Evolutionary conservation across 2,888 invertebrate species (phyloP), one percentile per base, ranked within the genome.

Genomic region (Nephrotoma guestfalica): DNA sequence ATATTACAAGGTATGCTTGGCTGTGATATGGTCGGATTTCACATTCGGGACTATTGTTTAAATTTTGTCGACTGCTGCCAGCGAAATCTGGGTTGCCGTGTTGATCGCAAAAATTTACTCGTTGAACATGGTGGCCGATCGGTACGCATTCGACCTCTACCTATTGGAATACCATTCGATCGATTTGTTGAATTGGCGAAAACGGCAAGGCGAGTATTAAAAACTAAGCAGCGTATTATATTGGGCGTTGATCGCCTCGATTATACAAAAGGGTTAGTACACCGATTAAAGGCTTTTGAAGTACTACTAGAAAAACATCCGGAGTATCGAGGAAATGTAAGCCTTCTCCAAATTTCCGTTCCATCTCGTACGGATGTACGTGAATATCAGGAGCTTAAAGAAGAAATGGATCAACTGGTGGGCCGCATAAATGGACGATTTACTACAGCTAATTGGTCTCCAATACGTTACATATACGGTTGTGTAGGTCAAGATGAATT

Each of bases 11-110:
- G 98, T 88, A 96, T 98, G 93, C 93, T 98, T 86, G 96, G 96
- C 89, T 97, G 97, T 91, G 98, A 98, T 89, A 96, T 98, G 95
- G 97, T 98, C 84, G 97, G 97, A 57, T 97, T 97, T 90, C 97
- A 97, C 90, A 97, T 97, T 89, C 95, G 96, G 88, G 97, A 97
- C 90, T 97, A 97, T 90, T 97, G 97, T 89, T 91, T 97, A 87
- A 97, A 97, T 91, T 97, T 97, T 90, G 96, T 97, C 47, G 97
- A 97, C 90, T 97, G 97, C 90, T 97, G 97, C 90, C 97, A 97
- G 91, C 93, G 97, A 88, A 94, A 95, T 89, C 92, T 97, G 87
- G 97, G 97, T 87, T 96, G 97, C 89, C 95, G 97, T 90, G 97
- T 97, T 11, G 97, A 97, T 90, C 93, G 96, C 71, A 97, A 97